phyloP scores from a whole-genome alignment of 2,797 vertebrate genomes.

The Xiphorhynchus erythropygius region DNA sequence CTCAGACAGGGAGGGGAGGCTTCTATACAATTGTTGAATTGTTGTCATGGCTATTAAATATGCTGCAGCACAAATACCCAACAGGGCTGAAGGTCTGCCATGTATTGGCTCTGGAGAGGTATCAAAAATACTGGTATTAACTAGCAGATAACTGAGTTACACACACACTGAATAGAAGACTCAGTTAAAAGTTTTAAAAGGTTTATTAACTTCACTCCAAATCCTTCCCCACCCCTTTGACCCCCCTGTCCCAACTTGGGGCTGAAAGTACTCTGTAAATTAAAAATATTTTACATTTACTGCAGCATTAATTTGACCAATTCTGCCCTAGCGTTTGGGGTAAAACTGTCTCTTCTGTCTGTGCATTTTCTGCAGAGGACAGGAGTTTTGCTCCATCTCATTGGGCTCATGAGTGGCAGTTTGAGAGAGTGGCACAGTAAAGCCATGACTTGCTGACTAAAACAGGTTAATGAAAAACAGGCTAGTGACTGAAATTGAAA shows the following conservation, averaged over 20 bases:
- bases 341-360: neutral
- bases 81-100: constrained; percentile 56
- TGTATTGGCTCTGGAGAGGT: constrained; percentile 59
- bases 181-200: constrained; percentile 41
- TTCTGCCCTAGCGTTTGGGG: neutral
- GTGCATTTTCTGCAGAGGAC: neutral
- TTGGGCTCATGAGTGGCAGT: neutral
- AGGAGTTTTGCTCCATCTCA: constrained; percentile 13
- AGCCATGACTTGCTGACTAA: constrained; percentile 40
- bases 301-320: neutral
- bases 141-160: constrained; percentile 65
- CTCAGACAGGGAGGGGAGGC: constrained; percentile 74
- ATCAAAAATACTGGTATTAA: constrained; percentile 58
- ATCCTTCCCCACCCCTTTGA: neutral
- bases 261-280: neutral
- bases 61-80: constrained; percentile 68
- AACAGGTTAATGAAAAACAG: constrained; percentile 64
- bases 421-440: constrained; percentile 11
- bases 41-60: constrained; percentile 79
- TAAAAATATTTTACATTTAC: constrained; percentile 32
- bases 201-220: constrained; percentile 21
- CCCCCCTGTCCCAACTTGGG: neutral
- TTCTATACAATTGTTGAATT: constrained; percentile 78
- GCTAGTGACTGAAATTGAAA: constrained; percentile 60
- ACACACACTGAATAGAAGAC: constrained; percentile 51